Evolutionary conservation across 2,888 invertebrate species (phyloP).

Genomic region (Trissolcus japonicus): DNA sequence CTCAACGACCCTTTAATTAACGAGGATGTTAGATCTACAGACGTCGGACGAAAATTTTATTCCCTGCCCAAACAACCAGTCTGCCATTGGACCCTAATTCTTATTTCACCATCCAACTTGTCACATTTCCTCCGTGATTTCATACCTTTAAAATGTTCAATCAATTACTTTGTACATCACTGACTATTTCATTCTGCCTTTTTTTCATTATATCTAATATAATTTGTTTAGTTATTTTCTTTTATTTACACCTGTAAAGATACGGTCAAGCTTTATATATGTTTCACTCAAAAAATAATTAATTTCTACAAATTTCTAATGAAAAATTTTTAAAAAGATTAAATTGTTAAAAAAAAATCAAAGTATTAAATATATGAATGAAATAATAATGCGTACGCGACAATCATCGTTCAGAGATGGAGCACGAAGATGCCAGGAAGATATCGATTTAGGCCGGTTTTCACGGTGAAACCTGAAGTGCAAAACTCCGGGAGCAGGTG

Average conservation of each 20-base stretch:
- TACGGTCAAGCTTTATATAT: too few species aligned
- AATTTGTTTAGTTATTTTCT: background rate
- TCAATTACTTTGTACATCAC: too few species aligned
- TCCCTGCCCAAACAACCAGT: conserved; percentile 32
- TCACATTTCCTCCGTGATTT: background rate
- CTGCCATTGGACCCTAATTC: conserved; percentile 16
- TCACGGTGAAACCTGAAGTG: conserved; percentile 57
- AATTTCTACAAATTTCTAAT: too few species aligned
- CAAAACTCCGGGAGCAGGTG: conserved; percentile 60
- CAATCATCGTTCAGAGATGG: conserved; percentile 23
- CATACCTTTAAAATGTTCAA: background rate
- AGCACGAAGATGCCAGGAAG: conserved; percentile 30
- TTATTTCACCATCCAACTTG: conserved; percentile 17
- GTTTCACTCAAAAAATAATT: too few species aligned
- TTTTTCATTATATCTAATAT: background rate
- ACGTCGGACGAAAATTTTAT: conserved; percentile 41
- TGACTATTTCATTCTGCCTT: too few species aligned
- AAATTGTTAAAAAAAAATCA: conserved; percentile 19
- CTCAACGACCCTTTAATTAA: conserved; percentile 59
- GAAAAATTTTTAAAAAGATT: too few species aligned
- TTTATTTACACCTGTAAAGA: too few species aligned
- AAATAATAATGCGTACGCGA: conserved; percentile 36
- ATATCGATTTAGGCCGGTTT: conserved; percentile 57
- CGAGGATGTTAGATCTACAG: conserved; percentile 56
- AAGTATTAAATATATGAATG: conserved; percentile 19